A percentile compares a stretch with the other conserved stretches of the same genome.
phyloP scores from a whole-genome alignment of 2,888 invertebrate genomes.

The Synanthedon vespiformis region DNA sequence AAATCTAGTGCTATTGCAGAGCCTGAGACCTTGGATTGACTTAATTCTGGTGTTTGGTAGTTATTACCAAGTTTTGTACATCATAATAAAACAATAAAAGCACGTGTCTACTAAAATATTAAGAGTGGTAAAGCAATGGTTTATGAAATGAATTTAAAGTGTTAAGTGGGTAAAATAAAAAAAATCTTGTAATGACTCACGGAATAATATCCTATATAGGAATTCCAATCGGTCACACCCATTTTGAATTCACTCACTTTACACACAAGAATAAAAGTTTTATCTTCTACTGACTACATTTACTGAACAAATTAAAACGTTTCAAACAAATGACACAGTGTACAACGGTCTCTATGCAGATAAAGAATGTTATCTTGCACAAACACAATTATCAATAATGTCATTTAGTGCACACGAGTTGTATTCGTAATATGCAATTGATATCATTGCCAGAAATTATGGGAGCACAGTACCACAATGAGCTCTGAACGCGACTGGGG shows the following conservation, averaged over 20 bases:
- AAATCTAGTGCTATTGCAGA: slow-evolving; percentile 19
- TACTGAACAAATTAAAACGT: background rate
- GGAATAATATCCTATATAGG: slow-evolving; percentile 59
- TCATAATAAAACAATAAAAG: too few species aligned
- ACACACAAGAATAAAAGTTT: slow-evolving; percentile 29
- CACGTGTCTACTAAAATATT: too few species aligned
- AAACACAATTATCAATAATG: slow-evolving; percentile 51
- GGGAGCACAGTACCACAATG: slow-evolving; percentile 41
- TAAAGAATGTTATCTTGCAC: slow-evolving; percentile 43
- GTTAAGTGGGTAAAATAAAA: background rate
- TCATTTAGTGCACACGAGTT: slow-evolving; percentile 33
- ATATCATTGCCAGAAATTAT: slow-evolving; percentile 38
- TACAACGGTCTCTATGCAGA: slow-evolving; percentile 1
- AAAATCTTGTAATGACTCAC: slow-evolving; percentile 31
- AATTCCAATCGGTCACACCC: slow-evolving; percentile 66
- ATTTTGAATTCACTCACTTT: slow-evolving; percentile 40
- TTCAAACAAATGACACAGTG: background rate
- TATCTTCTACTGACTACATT: slow-evolving; percentile 23
- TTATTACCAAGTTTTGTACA: too few species aligned
- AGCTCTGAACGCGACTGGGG: slow-evolving; percentile 59
- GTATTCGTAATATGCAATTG: slow-evolving; percentile 36
- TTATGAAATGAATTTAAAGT: background rate
- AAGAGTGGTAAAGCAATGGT: background rate
- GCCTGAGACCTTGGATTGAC: slow-evolving; percentile 1
- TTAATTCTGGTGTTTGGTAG: too few species aligned